Evolutionary conservation across 2,113 vertebrate species (phyloP).

Genomic region (Cynocephalus volans): DNA sequence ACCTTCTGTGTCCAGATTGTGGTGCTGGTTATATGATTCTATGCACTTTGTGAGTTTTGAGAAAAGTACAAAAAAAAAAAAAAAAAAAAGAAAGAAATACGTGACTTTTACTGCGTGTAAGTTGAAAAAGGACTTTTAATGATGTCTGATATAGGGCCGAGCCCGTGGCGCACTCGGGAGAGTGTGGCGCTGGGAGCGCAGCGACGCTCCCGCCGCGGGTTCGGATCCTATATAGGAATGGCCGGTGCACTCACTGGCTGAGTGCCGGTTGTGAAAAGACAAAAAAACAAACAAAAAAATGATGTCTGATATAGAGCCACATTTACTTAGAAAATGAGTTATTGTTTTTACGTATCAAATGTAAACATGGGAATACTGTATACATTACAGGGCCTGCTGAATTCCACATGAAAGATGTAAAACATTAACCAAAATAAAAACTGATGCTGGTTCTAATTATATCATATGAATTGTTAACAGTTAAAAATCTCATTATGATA

Average conservation of each 20-base stretch:
- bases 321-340: background rate
- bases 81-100: too few species aligned
- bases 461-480: background rate
- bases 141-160: background rate
- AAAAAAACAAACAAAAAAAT: too few species aligned
- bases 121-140: background rate
- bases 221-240: too few species aligned
- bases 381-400: background rate
- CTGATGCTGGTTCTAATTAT: background rate
- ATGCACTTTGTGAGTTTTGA: background rate
- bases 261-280: too few species aligned
- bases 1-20: background rate
- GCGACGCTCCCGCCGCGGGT: too few species aligned
- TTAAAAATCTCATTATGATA: background rate
- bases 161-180: too few species aligned
- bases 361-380: background rate
- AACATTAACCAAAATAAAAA: background rate
- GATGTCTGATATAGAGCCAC: background rate
- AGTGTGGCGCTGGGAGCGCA: too few species aligned
- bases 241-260: too few species aligned
- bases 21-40: background rate
- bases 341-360: background rate
- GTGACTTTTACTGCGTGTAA: background rate
- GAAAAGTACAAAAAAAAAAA: background rate
- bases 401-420: background rate